Conservation (phyloP, 2,797 vertebrate species). For the Rhinoraja longicauda region DNA sequence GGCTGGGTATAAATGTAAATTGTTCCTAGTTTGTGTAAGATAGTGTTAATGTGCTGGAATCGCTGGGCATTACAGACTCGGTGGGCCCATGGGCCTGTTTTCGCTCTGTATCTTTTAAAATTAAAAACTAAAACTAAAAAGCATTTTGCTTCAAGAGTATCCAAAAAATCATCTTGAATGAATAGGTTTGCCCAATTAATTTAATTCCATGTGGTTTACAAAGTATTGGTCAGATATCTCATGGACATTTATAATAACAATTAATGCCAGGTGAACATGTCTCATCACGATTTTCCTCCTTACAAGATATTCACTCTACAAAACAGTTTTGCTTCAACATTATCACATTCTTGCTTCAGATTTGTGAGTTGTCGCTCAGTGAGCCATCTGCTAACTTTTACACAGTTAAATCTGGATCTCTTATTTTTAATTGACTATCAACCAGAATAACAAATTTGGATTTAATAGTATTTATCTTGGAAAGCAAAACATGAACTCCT, state of each 20-base stretch:
- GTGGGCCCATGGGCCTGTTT: too few relatives aligned
- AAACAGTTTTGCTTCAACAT: not conserved
- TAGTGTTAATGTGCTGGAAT: too few relatives aligned
- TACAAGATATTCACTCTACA: not conserved
- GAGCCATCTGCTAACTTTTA: not conserved
- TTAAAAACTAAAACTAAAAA: not conserved
- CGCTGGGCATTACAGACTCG: too few relatives aligned
- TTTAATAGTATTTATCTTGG: not conserved
- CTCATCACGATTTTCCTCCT: not conserved
- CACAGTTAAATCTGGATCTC: not conserved
- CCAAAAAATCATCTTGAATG: not conserved
- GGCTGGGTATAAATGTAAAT: too few relatives aligned
- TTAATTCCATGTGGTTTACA: not conserved
- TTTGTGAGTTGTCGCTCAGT: not conserved
- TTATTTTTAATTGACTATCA: not conserved
- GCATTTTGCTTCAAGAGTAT: not conserved
- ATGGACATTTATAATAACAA: not conserved
- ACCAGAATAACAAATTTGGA: not conserved
- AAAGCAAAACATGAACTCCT: too few relatives aligned
- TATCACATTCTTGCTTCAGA: not conserved
- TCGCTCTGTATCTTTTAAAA: too few relatives aligned
- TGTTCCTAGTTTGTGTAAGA: too few relatives aligned
- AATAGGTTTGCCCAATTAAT: not conserved
- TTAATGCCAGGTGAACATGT: not conserved
- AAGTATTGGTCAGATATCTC: not conserved